Evolutionary conservation across 2,113 vertebrate genomes (phyloP).

Genomic region (Emydocephalus ijimae): DNA sequence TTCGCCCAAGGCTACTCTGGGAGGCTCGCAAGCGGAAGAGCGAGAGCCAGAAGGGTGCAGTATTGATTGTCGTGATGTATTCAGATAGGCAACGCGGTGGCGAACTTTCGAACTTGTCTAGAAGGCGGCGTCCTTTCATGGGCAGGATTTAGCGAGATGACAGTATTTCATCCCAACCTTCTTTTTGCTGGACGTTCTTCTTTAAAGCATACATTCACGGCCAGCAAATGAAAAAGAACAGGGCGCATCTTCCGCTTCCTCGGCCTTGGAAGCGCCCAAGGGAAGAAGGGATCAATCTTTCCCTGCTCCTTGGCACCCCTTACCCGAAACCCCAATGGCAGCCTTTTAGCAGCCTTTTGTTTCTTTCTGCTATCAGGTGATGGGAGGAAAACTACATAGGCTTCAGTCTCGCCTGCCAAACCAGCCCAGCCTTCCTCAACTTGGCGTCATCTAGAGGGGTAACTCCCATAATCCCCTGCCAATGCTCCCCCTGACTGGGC

Average conservation of each 20-base stretch:
- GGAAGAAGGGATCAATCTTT: background rate
- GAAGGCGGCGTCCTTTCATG: background rate
- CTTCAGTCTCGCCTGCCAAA: background rate
- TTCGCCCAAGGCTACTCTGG: background rate
- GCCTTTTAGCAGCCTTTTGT: background rate
- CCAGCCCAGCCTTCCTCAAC: background rate
- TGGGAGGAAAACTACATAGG: background rate
- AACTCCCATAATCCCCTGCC: background rate
- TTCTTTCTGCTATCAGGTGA: background rate
- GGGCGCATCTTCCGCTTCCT: background rate
- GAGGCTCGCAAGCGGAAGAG: background rate
- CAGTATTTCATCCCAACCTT: background rate
- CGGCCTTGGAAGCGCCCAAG: no score
- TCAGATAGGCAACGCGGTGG: background rate
- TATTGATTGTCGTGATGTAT: background rate
- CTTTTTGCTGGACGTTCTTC: background rate
- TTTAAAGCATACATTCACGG: background rate
- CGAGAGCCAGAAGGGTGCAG: background rate
- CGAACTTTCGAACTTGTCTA: background rate
- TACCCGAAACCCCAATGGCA: background rate
- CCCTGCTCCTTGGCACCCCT: background rate
- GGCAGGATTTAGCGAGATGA: background rate
- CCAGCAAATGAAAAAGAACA: background rate
- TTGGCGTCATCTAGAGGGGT: background rate
- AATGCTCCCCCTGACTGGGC: background rate